Base-by-base conservation (phyloP, 2,113 vertebrate species). In the Eurypyga helias region DNA sequence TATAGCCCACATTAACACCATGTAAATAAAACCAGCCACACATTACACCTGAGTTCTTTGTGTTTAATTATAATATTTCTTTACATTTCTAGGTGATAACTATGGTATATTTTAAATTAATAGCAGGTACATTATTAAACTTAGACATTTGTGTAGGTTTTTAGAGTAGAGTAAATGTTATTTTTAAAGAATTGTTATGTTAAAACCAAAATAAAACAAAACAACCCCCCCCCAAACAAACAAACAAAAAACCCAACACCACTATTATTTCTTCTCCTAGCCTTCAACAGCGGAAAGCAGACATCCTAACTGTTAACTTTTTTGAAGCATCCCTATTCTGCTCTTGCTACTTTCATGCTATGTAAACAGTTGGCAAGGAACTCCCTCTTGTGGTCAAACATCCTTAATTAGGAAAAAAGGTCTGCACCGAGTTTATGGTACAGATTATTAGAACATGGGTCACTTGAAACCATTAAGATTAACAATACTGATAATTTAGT, bases 331-430 rank as follows among this genome's bases (percentile, higher is more conserved):
- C 36, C 41, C 7, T 61, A 2, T 17, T 34, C 25, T 48, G 6
- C 48, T 16, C 70, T 69, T n/a, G 34, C 52, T 46, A n/a, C 76
- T 90, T 91, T 84, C 87, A 84, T 73, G 82, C 43, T 58, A 94
- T 95, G 86, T 95, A 98, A 98, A 99, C 98, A 98, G 97, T 98
- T 99, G 99, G 99, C 98, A 98, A 99, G 99, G 98, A 99, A 99
- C 99, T 99, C 99, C 99, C 99, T 99, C 99, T 99, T 99, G 99
- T 99, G 99, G 99, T 98, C 98, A 98, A 97, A 98, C 48, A 84
- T 91, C 94, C 95, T 92, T 97, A 97, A 98, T 98, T 98, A 92
- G 97, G 92, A 58, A 85, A 94, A 94, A 86, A 96, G 61, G 48
- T 80, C 33, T 83, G 19, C 55, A 12, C 90, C 57, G 57, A 60